A percentile compares a stretch with the other conserved stretches of the same genome.
These are phyloP conservation scores for Hoplodrina ambigua DNA, from an alignment of 2,888 invertebrate species.

Conservation along the genomic window DNA sequence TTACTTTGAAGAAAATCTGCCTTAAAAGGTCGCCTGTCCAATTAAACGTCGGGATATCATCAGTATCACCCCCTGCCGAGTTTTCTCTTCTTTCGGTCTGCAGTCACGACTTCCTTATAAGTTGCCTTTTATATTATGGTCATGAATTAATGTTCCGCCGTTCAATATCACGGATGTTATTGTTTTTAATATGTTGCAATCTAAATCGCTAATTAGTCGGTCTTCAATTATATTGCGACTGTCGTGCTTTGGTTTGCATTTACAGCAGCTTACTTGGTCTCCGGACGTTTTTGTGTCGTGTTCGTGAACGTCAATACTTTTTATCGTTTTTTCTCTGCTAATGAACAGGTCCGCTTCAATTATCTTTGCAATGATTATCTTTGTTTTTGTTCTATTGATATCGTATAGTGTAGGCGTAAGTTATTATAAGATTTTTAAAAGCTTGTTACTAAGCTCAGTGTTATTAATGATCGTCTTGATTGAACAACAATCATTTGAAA, in stretches of 20 bases:
- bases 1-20: slow-evolving; percentile 73
- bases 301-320: slow-evolving; percentile 60
- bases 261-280: slow-evolving; percentile 62
- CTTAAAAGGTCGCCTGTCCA: slow-evolving; percentile 75
- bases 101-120: slow-evolving; percentile 70
- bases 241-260: slow-evolving; percentile 63
- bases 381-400: slow-evolving; percentile 65
- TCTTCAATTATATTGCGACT: slow-evolving; percentile 53
- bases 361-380: slow-evolving; percentile 64
- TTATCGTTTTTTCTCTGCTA: slow-evolving; percentile 60
- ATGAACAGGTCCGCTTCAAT: slow-evolving; percentile 70
- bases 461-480: slow-evolving; percentile 37
- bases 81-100: slow-evolving; percentile 71
- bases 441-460: slow-evolving; percentile 36
- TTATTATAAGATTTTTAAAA: slow-evolving; percentile 44
- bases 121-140: slow-evolving; percentile 54
- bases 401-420: slow-evolving; percentile 53
- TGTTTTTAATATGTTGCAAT: slow-evolving; percentile 58
- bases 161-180: slow-evolving; percentile 60
- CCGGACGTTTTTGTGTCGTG: slow-evolving; percentile 63
- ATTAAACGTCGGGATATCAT: slow-evolving; percentile 74
- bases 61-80: slow-evolving; percentile 72
- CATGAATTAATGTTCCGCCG: slow-evolving; percentile 50
- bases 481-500: slow-evolving; percentile 31
- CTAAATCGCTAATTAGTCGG: slow-evolving; percentile 59